These are phyloP conservation scores for Bagarius yarrelli DNA, from an alignment of 2,113 vertebrate species.

Conservation along the genomic window DNA sequence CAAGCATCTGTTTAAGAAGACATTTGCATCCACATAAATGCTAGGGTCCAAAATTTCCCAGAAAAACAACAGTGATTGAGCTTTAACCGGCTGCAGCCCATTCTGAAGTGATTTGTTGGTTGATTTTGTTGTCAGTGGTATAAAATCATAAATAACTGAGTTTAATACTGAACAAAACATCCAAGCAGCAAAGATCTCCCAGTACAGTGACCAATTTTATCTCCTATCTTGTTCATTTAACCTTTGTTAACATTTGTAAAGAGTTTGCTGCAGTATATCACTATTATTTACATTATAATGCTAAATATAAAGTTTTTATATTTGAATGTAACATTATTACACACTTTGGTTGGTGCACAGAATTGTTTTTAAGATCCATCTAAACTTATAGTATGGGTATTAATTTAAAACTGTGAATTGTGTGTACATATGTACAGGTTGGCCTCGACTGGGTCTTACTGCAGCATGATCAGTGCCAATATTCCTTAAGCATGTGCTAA, in stretches of 20 bases:
- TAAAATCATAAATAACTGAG: not conserved
- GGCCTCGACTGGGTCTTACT: not conserved
- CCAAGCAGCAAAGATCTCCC: not conserved
- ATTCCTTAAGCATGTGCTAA: not conserved
- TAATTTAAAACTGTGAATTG: conserved; percentile 8
- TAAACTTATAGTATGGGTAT: not conserved
- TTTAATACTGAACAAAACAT: not conserved
- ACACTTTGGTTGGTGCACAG: too few species aligned
- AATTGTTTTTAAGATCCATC: too few species aligned
- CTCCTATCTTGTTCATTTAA: not conserved
- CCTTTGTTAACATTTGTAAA: not conserved
- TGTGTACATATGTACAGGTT: not conserved
- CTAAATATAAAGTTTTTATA: too few species aligned
- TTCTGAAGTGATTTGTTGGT: not conserved
- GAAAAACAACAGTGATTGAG: not conserved
- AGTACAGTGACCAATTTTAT: not conserved
- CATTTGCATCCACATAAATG: too few species aligned
- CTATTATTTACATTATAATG: too few species aligned
- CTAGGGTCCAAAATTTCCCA: too few species aligned
- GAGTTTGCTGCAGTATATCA: not conserved
- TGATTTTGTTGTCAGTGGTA: not conserved
- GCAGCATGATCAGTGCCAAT: not conserved
- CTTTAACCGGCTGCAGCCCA: not conserved
- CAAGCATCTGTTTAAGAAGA: too few species aligned
- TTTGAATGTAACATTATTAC: too few species aligned